Base-by-base conservation (phyloP, 2,113 vertebrate species). In the Oreochromis aureus region DNA sequence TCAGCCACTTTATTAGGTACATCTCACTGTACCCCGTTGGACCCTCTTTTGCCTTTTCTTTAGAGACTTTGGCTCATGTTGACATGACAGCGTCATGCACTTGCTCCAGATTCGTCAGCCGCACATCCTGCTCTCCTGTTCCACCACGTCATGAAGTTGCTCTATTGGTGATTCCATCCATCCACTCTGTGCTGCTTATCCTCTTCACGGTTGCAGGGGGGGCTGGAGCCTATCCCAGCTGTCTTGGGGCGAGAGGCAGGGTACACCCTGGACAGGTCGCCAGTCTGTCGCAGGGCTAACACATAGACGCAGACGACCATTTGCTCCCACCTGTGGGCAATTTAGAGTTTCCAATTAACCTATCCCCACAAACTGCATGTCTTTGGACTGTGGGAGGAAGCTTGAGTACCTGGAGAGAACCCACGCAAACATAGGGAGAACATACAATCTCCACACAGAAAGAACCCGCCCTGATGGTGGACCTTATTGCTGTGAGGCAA, bases 281-380 rank as follows among this genome's bases (percentile, higher is more conserved):
- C 58, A 61, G 58, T 32, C 58, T 61, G 8, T 61, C 1, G 58
- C 58, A 61, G 58, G 1, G 58, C 58, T 1, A 4, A 19, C 59
- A 19, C 30, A 1, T 1, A 34, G 0, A 34, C 0, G 0, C 30
- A 34, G 30, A 34, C 0, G 16, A 61, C 16, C 58, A 34, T 61
- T 61, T 3, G 0, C 58, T 34, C 58, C 34, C 30, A 61, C 3
- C 30, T 61, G 0, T 61, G 58, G 0, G 0, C 58, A 34, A 61
- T 0, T 61, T 61, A 19, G 24, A 58, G 3, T 61, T 61, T 61
- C 9, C 9, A 10, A 0, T 61, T 34, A 34, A 61, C 5, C 30
- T 61, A 34, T 19, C 30, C 2, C 30, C 59, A 61, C 59, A 34
- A 34, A 61, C 59, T 19, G 59, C 30, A 61, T 34, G 2, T 61